phyloP scores from a whole-genome alignment of 2,888 invertebrate species.

The Oegoconia quadripuncta region DNA sequence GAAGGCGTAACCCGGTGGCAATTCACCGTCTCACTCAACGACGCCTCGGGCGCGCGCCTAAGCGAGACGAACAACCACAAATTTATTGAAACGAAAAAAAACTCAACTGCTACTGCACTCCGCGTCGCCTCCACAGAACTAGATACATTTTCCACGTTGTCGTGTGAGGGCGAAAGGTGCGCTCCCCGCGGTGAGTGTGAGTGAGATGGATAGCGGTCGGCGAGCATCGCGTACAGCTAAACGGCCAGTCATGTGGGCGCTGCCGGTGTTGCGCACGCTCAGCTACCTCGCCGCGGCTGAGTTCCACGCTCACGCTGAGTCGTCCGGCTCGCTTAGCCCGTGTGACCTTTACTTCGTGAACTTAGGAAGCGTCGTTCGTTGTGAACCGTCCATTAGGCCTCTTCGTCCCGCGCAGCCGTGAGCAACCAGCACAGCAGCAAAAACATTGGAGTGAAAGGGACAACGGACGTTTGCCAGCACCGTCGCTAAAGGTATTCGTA shows the following conservation, averaged over 20 bases:
- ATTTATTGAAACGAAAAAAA: conserved; percentile 78
- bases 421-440: conserved; percentile 54
- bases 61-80: conserved; percentile 76
- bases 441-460: conserved; percentile 68
- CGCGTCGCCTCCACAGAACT: conserved; percentile 76
- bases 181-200: conserved; percentile 30
- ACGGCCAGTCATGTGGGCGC: conserved; percentile 76
- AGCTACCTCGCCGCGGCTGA: conserved; percentile 69
- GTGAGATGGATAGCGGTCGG: conserved; percentile 43
- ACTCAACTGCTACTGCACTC: conserved; percentile 71
- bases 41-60: conserved; percentile 70
- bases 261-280: conserved; percentile 78
- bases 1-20: conserved; percentile 79
- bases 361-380: conserved; percentile 76
- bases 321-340: conserved; percentile 71
- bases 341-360: conserved; percentile 77
- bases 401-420: conserved; percentile 59
- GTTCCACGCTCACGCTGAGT: conserved; percentile 72
- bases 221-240: conserved; percentile 54
- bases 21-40: conserved; percentile 65
- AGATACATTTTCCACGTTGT: conserved; percentile 77
- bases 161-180: conserved; percentile 46
- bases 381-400: conserved; percentile 74
- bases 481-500: conserved; percentile 75
- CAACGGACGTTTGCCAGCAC: conserved; percentile 60